phyloP scores from a whole-genome alignment of 2,797 vertebrate species.

The Strix occidentalis region DNA sequence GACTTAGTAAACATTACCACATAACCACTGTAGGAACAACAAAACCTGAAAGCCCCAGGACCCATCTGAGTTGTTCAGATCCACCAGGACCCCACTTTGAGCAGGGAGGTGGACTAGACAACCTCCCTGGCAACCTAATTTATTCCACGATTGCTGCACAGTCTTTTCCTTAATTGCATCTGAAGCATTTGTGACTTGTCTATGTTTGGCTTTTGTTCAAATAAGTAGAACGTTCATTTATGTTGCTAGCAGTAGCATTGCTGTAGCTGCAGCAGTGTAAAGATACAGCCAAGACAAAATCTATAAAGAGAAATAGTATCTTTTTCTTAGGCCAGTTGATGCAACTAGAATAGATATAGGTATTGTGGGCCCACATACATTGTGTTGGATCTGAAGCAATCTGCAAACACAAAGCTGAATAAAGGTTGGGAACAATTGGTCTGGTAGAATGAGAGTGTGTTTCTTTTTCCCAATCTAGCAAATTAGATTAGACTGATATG shows the following conservation, averaged over 20 bases:
- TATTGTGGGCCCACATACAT: background rate
- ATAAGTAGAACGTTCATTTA: background rate
- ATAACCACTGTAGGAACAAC: background rate
- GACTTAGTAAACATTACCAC: background rate
- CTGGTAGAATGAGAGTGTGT: background rate
- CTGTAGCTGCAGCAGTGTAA: background rate
- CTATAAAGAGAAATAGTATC: background rate
- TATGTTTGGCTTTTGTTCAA: background rate
- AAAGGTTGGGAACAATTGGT: background rate
- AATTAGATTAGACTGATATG: background rate
- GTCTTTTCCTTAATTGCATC: conserved; percentile 7
- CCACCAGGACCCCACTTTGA: background rate
- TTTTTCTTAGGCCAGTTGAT: background rate
- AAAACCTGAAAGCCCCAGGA: background rate
- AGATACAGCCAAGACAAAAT: background rate
- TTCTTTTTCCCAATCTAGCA: background rate
- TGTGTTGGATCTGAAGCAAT: background rate
- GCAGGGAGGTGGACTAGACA: background rate
- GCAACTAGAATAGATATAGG: background rate
- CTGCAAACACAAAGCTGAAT: background rate
- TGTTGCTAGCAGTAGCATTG: background rate
- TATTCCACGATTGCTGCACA: background rate
- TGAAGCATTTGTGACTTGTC: background rate
- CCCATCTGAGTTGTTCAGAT: background rate
- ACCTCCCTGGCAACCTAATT: background rate